Conservation (phyloP, 2,113 vertebrate species). For the Cephalopholis sonnerati region DNA sequence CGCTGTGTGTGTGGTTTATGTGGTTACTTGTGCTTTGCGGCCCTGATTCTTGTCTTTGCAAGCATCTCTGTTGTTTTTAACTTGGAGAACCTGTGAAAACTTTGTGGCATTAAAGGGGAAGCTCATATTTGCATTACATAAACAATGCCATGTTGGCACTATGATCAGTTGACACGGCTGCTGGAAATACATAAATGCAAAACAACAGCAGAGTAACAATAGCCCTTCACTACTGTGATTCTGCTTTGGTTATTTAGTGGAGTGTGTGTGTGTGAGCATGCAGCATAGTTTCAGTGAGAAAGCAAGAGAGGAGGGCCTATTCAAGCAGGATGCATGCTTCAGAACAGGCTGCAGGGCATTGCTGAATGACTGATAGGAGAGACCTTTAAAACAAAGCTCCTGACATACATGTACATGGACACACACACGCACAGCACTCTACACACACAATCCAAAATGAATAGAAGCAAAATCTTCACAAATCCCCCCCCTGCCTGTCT, state of each 20-base stretch:
- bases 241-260: not conserved
- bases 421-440: not conserved
- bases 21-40: conserved; percentile 8
- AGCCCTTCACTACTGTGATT: not conserved
- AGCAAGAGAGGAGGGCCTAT: conserved; percentile 32
- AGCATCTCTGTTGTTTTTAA: not conserved
- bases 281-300: conserved; percentile 25
- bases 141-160: not conserved
- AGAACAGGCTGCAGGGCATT: conserved; percentile 78
- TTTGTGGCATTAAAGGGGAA: conserved; percentile 11
- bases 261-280: conserved; percentile 6
- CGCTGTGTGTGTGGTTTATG: conserved; percentile 29
- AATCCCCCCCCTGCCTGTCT: not conserved
- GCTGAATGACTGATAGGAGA: conserved; percentile 75
- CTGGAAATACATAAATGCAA: conserved; percentile 14
- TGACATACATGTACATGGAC: conserved; percentile 16
- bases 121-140: conserved; percentile 15
- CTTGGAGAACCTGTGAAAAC: conserved; percentile 13
- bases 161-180: not conserved
- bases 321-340: conserved; percentile 48
- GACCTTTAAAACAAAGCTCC: conserved; percentile 63
- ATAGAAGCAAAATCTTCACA: conserved; percentile 15
- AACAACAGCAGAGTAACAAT: conserved; percentile 1
- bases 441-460: conserved; percentile 30
- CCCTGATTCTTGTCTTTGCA: not conserved